Conservation (phyloP, 2,113 vertebrate genomes). For the Pelecanus crispus region DNA sequence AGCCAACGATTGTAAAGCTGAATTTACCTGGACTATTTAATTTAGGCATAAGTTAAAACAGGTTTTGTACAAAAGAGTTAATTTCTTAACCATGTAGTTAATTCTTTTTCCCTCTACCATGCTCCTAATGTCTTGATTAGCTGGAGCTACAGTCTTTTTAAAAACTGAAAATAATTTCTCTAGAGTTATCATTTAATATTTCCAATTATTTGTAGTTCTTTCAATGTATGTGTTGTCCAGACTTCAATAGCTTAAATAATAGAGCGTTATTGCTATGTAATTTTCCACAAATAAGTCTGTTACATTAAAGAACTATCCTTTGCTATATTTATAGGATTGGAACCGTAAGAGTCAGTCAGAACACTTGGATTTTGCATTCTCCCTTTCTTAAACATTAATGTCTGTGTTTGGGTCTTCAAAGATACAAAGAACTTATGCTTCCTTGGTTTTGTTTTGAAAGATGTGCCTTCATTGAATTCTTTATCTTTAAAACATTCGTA, state of each 20-base stretch:
- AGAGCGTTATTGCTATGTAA: neutral
- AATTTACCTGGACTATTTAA: neutral
- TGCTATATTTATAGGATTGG: neutral
- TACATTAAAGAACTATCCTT: neutral
- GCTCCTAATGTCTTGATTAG: neutral
- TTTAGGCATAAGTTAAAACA: neutral
- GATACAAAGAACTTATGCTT: neutral
- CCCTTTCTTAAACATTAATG: neutral
- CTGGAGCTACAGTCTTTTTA: neutral
- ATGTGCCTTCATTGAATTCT: neutral
- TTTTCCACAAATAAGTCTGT: neutral
- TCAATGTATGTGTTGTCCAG: neutral
- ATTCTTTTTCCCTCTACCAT: neutral
- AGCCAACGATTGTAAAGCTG: neutral
- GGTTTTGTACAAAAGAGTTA: neutral
- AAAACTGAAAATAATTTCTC: neutral
- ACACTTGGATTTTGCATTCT: neutral
- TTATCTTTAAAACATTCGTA: neutral
- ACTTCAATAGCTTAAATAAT: neutral
- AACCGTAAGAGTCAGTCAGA: neutral
- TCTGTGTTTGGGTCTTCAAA: neutral
- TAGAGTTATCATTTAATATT: neutral
- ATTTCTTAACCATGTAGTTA: neutral
- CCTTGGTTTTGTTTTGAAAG: neutral
- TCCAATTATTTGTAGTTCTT: neutral